Base-by-base conservation (phyloP, 2,797 vertebrate species). In the Sternarchorhynchus goeldii region DNA sequence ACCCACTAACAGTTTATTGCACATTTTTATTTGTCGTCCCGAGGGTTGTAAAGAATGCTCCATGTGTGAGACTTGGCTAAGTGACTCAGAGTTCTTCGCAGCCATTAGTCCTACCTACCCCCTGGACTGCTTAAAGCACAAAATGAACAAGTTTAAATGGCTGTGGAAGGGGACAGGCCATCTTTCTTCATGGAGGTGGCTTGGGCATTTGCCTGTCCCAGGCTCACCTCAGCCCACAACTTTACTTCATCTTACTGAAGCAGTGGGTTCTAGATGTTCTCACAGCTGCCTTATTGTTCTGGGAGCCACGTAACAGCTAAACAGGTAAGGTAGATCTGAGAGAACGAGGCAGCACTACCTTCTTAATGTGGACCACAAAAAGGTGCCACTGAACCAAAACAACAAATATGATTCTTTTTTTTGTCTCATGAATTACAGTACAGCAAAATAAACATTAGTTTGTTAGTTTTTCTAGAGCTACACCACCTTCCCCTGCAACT, bases 121-220 rank as follows among this genome's bases (percentile, higher is more conserved):
- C 81, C 78, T 20, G 39, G 71, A 77, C 72, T 17, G 87, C 89
- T 91, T 91, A 91, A 92, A 87, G 85, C 86, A 72, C 79, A 90
- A 90, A 67, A 68, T 81, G 85, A 88, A 84, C 53, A 68, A 68
- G 83, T 92, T 90, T 88, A 90, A 92, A 90, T 85, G 88, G 82
- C 88, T 91, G 85, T 90, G 86, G 88, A 83, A 85, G 90, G 88
- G 85, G 88, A 87, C 87, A 85, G 86, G 86, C 88, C 86, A 83
- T 84, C 85, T 86, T 86, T 92, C 89, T 87, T 90, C 89, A 90
- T 90, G 88, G 86, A 92, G 89, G 89, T 89, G 87, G 78, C 85
- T 85, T 86, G 80, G 79, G 80, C 82, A 76, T 77, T 20, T 71
- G 68, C 59, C 76, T 77, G 31, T 72, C 73, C 69, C 73, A 39